Conservation (phyloP, 2,797 vertebrate genomes). For the Enteromius viviparus region DNA sequence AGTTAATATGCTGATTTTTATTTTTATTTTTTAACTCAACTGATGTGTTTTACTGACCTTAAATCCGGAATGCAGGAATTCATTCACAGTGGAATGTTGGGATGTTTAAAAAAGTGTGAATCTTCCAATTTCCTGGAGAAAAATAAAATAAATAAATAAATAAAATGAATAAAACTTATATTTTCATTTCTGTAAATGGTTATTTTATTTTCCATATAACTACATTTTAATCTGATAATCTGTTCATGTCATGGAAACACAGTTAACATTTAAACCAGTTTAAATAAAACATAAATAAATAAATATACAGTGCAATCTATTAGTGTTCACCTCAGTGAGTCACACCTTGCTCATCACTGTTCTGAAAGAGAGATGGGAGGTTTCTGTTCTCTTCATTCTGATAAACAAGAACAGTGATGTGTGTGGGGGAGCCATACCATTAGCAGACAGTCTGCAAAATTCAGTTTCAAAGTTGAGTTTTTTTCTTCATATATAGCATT, state of each 20-base stretch:
- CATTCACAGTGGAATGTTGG: background rate
- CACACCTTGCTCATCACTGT: background rate
- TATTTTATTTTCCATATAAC: background rate
- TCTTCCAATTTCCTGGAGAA: background rate
- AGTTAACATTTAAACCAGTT: background rate
- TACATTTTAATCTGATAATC: background rate
- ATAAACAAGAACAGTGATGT: background rate
- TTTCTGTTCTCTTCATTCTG: background rate
- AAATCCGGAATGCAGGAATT: background rate
- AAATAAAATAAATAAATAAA: too few relatives aligned
- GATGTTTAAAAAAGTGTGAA: background rate
- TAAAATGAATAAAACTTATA: background rate
- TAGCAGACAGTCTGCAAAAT: background rate
- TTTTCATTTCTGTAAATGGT: background rate
- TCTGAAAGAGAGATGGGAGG: background rate
- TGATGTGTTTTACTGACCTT: background rate
- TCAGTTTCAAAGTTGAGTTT: background rate
- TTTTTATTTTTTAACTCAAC: too few relatives aligned
- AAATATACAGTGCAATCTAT: background rate
- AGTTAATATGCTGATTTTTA: background rate
- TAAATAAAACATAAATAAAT: background rate
- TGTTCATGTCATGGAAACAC: background rate
- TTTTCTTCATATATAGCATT: background rate
- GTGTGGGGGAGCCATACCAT: background rate
- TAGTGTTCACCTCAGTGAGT: conserved; percentile 15